phyloP scores from a whole-genome alignment of 2,888 invertebrate species.

The Stenichneumon culpator region DNA sequence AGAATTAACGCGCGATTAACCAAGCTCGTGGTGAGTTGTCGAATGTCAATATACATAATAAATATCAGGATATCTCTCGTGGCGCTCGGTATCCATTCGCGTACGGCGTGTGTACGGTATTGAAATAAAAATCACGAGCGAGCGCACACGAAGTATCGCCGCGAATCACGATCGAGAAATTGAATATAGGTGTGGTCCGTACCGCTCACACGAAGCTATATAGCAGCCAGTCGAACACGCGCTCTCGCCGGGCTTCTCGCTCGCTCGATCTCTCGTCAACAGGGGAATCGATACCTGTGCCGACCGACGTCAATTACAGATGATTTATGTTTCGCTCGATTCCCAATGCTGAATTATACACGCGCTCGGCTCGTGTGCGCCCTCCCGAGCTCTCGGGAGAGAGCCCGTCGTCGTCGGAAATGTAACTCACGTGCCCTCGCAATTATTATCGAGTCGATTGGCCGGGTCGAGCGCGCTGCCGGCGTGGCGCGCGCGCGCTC shows the following conservation, averaged over 20 bases:
- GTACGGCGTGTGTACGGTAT: not conserved
- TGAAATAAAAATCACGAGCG: slow-evolving; percentile 1
- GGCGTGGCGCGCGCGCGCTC: slow-evolving; percentile 20
- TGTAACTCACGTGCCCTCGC: slow-evolving; percentile 65
- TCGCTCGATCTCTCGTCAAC: slow-evolving; percentile 65
- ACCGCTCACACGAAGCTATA: slow-evolving; percentile 27
- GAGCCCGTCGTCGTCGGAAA: slow-evolving; percentile 57
- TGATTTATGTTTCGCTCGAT: slow-evolving; percentile 69
- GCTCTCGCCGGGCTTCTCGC: slow-evolving; percentile 41
- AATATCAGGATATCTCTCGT: slow-evolving; percentile 29
- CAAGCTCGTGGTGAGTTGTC: slow-evolving; percentile 37
- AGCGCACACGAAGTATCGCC: slow-evolving; percentile 24
- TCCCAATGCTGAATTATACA: slow-evolving; percentile 62
- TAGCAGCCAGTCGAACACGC: slow-evolving; percentile 35
- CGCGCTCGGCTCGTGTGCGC: slow-evolving; percentile 17
- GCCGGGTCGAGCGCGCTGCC: slow-evolving; percentile 46
- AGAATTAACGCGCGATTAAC: slow-evolving; percentile 45
- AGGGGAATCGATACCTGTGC: slow-evolving; percentile 63
- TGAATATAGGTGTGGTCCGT: slow-evolving; percentile 59
- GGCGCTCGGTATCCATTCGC: not conserved
- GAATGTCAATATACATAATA: slow-evolving; percentile 33
- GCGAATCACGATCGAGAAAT: slow-evolving; percentile 61
- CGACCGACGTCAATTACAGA: slow-evolving; percentile 72
- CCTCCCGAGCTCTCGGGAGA: slow-evolving; percentile 26
- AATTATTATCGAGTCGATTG: slow-evolving; percentile 64